Conservation (phyloP, 2,797 vertebrate genomes). For the Leontopithecus rosalia region DNA sequence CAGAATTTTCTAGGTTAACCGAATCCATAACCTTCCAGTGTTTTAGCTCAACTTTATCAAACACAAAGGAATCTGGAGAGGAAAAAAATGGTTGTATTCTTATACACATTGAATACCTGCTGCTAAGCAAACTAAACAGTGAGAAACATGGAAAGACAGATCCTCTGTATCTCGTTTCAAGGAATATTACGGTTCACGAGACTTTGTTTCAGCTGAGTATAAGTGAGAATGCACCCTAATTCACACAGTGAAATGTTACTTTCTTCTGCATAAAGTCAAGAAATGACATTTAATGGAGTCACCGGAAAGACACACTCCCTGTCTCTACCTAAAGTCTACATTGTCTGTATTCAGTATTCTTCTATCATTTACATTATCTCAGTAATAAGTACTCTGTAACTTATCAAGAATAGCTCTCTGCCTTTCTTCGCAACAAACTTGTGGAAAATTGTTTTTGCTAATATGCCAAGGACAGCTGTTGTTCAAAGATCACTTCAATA, state of each 20-base stretch:
- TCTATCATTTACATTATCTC: neutral
- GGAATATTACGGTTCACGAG: neutral
- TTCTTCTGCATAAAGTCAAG: neutral
- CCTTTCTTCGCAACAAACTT: neutral
- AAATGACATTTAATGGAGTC: neutral
- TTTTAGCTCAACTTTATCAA: constrained; percentile 9
- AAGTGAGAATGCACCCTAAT: neutral
- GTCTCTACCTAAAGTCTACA: neutral
- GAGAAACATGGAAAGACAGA: neutral
- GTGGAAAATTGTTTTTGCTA: neutral
- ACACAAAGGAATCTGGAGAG: neutral
- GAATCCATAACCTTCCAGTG: neutral
- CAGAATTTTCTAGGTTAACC: neutral
- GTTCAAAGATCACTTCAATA: neutral
- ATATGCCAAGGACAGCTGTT: neutral
- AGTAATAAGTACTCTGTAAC: neutral
- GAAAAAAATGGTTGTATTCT: neutral
- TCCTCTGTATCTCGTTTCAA: neutral
- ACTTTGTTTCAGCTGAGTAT: neutral
- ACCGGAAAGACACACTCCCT: neutral
- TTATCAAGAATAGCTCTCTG: constrained; percentile 12
- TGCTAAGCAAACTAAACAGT: neutral
- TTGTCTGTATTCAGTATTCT: neutral
- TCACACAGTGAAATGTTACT: neutral
- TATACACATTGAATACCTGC: neutral